Conservation (phyloP, 1,140 invertebrate species). For the Amphibalanus amphitrite region DNA sequence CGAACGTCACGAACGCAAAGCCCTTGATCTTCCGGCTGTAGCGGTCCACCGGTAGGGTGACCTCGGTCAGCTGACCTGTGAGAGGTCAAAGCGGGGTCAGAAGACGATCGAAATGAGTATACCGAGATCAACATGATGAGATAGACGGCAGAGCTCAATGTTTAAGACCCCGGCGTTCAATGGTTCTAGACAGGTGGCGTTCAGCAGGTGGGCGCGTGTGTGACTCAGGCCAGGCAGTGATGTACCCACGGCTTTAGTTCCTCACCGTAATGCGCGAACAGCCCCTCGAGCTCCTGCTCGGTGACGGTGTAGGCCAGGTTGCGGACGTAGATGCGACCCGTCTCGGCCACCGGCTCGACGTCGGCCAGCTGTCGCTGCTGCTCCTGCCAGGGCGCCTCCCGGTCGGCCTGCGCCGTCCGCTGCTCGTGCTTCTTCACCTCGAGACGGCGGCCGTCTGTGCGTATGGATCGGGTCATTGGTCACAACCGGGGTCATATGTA, state of each 20-base stretch:
- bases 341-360: slow-evolving; percentile 46
- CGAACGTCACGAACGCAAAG: slow-evolving; percentile 79
- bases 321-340: slow-evolving; percentile 83
- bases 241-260: no score
- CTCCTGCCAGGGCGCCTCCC: neutral
- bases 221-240: no score
- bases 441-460: slow-evolving; percentile 7
- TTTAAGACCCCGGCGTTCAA: neutral
- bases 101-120: slow-evolving; percentile 4
- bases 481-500: no score
- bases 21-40: slow-evolving; percentile 73
- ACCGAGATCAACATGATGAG: slow-evolving; percentile 5
- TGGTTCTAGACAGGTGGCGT: neutral
- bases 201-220: no score
- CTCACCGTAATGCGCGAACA: slow-evolving; percentile 77
- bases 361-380: no score
- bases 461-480: no score
- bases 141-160: neutral
- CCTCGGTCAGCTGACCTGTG: slow-evolving; percentile 64
- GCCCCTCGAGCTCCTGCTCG: slow-evolving; percentile 63
- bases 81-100: slow-evolving; percentile 11
- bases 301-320: slow-evolving; percentile 80
- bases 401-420: neutral
- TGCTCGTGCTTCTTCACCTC: slow-evolving; percentile 8
- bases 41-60: slow-evolving; percentile 75